A percentile compares a stretch with the other conserved stretches of the same genome.
These are phyloP conservation scores for Girardinus metallicus DNA, from an alignment of 2,797 vertebrate genomes.

Conservation along the genomic window DNA sequence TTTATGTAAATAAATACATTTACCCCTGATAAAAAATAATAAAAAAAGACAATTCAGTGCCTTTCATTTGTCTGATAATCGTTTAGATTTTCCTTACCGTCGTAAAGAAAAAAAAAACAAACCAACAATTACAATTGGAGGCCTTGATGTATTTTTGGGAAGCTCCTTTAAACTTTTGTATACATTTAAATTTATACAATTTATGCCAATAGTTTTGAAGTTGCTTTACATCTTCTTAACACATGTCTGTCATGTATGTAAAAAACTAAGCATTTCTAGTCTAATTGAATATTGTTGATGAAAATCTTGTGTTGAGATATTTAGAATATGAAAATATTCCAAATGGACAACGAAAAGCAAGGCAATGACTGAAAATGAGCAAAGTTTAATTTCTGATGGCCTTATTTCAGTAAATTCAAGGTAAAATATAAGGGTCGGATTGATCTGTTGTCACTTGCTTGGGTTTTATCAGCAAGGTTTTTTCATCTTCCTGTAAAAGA, in stretches of 20 bases:
- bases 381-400: neutral
- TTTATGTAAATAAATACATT: no score
- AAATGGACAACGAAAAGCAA: neutral
- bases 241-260: neutral
- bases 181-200: neutral
- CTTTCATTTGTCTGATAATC: conserved; percentile 5
- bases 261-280: neutral
- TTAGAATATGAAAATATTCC: neutral
- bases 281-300: neutral
- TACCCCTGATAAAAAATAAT: no score
- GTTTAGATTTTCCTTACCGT: conserved; percentile 1
- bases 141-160: neutral
- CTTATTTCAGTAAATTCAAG: neutral
- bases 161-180: neutral
- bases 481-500: neutral
- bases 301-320: neutral
- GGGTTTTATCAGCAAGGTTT: neutral
- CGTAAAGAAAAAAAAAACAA: neutral
- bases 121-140: neutral
- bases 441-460: neutral
- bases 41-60: conserved; percentile 11
- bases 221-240: no score
- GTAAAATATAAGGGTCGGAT: neutral
- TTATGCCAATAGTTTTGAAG: neutral
- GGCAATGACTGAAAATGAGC: neutral